Evolutionary conservation across 1,140 invertebrate genomes (phyloP).

Genomic region (Parapsyche elsis): DNA sequence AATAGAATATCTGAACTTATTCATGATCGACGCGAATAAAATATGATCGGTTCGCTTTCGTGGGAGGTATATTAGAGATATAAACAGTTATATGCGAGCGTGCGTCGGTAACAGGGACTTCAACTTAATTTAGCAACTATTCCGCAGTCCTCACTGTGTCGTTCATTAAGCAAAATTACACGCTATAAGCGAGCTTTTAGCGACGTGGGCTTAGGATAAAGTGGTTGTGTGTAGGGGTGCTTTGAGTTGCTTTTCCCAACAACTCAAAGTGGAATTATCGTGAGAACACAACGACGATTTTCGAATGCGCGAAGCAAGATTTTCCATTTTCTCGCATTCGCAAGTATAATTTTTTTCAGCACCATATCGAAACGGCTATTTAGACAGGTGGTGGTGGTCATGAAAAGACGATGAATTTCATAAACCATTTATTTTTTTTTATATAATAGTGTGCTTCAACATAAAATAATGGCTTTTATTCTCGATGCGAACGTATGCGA

Average conservation of each 20-base stretch:
- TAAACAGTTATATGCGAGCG: too few species aligned
- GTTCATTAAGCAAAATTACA: conserved; percentile 30
- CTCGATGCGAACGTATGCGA: conserved; percentile 9
- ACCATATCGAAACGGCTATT: too few species aligned
- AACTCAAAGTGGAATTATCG: conserved; percentile 12
- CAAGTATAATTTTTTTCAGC: too few species aligned
- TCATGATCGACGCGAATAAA: too few species aligned
- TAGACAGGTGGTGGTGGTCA: not conserved
- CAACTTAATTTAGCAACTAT: conserved; percentile 32
- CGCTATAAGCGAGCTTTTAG: conserved; percentile 28
- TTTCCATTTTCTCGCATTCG: too few species aligned
- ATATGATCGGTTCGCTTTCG: too few species aligned
- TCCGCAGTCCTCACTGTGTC: not conserved
- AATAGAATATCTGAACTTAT: too few species aligned
- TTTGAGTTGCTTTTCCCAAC: conserved; percentile 4
- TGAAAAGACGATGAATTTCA: conserved; percentile 7
- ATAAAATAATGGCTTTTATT: not conserved
- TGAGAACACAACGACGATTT: not conserved
- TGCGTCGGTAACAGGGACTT: not conserved
- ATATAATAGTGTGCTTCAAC: not conserved
- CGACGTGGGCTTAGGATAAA: conserved; percentile 17
- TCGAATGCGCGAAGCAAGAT: too few species aligned
- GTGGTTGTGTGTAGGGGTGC: not conserved
- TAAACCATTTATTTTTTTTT: not conserved
- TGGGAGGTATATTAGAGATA: too few species aligned